These are phyloP conservation scores for Meta bourneti DNA, from an alignment of 2,888 invertebrate species.

Conservation along the genomic window DNA sequence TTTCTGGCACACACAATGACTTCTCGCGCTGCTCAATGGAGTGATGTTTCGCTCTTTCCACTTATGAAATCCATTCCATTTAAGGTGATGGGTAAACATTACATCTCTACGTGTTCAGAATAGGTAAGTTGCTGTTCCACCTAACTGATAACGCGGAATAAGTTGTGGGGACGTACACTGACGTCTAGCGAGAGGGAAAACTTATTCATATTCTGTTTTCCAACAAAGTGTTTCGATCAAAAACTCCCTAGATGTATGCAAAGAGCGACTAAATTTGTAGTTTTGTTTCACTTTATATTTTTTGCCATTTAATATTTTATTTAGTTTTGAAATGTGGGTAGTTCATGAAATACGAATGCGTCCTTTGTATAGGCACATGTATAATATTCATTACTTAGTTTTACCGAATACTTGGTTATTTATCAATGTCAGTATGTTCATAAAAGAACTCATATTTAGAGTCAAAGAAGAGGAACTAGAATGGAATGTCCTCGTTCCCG, in stretches of 20 bases:
- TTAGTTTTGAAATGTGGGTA: too few species aligned
- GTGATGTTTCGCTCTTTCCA: neutral
- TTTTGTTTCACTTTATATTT: neutral
- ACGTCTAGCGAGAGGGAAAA: too few species aligned
- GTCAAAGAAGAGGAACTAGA: too few species aligned
- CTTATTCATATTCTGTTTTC: neutral
- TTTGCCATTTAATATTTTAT: neutral
- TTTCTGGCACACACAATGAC: neutral
- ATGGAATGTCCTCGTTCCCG: too few species aligned
- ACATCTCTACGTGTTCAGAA: neutral
- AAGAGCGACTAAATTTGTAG: neutral
- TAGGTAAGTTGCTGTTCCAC: neutral
- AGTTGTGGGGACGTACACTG: neutral
- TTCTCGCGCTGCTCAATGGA: neutral
- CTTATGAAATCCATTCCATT: slow-evolving; percentile 5
- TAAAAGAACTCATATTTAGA: too few species aligned
- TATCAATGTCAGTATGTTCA: too few species aligned
- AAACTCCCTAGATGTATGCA: neutral
- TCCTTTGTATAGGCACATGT: too few species aligned
- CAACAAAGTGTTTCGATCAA: neutral
- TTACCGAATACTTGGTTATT: too few species aligned
- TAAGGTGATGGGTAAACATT: slow-evolving; percentile 16
- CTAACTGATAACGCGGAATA: neutral
- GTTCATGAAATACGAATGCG: too few species aligned
- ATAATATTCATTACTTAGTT: too few species aligned